Conservation (phyloP, 2,888 invertebrate genomes). For the Rapana venosa region DNA sequence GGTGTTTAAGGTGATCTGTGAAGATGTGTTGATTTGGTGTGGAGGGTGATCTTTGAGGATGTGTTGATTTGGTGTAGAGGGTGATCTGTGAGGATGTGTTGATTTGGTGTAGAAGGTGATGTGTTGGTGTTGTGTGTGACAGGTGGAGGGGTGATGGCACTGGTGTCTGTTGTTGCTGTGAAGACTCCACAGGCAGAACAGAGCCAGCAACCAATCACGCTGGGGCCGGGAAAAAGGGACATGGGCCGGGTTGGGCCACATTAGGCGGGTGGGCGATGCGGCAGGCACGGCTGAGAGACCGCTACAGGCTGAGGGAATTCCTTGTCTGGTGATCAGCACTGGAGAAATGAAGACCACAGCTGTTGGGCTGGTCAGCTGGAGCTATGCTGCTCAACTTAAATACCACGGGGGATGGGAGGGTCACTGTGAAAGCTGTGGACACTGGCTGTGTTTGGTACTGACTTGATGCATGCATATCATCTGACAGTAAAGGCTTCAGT, state of each 20-base stretch:
- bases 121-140: slow-evolving; percentile 50
- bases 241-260: slow-evolving; percentile 66
- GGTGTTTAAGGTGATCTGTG: too few species aligned
- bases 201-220: slow-evolving; percentile 56
- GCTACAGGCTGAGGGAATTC: slow-evolving; percentile 18
- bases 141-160: slow-evolving; percentile 55
- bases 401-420: slow-evolving; percentile 11
- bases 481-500: too few species aligned
- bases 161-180: slow-evolving; percentile 23
- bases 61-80: too few species aligned
- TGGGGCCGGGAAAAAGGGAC: slow-evolving; percentile 63
- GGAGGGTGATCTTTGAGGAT: too few species aligned
- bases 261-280: slow-evolving; percentile 64
- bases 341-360: neutral
- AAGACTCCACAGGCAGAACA: slow-evolving; percentile 14
- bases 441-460: too few species aligned
- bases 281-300: slow-evolving; percentile 42
- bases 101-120: too few species aligned
- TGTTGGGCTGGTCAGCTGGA: neutral
- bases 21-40: too few species aligned
- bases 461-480: too few species aligned
- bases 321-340: neutral
- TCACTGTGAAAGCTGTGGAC: slow-evolving; percentile 9
- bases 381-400: slow-evolving; percentile 34
- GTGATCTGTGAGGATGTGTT: too few species aligned